Evolutionary conservation across 2,797 vertebrate species (phyloP).

Genomic region (Hydrolagus colliei): DNA sequence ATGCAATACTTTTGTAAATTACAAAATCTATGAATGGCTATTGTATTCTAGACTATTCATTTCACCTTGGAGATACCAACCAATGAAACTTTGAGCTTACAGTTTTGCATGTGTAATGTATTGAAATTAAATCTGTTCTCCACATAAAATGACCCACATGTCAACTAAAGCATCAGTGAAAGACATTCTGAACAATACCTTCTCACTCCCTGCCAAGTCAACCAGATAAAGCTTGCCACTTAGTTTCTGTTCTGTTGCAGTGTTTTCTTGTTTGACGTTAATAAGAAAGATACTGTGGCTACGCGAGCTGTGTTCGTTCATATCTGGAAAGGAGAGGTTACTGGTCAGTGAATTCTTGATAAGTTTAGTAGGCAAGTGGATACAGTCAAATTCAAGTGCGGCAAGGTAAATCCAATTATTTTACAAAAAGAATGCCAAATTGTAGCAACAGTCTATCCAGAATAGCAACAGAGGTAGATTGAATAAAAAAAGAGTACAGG

Average conservation of each 20-base stretch:
- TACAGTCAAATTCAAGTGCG: too few relatives aligned
- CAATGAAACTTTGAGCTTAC: not conserved
- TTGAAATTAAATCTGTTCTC: too few relatives aligned
- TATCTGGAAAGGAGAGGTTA: slow-evolving; percentile 61
- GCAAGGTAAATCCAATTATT: too few relatives aligned
- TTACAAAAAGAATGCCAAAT: too few relatives aligned
- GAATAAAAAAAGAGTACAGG: too few relatives aligned
- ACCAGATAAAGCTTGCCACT: slow-evolving; percentile 92
- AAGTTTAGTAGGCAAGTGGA: too few relatives aligned
- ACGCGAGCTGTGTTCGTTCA: slow-evolving; percentile 95
- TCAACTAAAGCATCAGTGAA: not conserved
- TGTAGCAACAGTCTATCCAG: too few relatives aligned
- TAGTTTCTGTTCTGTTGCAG: slow-evolving; percentile 84
- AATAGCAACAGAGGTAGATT: too few relatives aligned
- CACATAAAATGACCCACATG: not conserved
- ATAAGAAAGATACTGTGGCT: slow-evolving; percentile 97
- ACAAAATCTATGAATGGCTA: too few relatives aligned
- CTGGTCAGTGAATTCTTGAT: not conserved
- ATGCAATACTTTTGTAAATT: too few relatives aligned
- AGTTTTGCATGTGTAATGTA: not conserved
- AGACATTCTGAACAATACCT: slow-evolving; percentile 55
- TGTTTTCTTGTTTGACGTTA: slow-evolving; percentile 95
- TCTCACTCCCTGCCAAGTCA: slow-evolving; percentile 91
- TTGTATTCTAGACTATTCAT: not conserved
- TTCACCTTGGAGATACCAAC: not conserved